Evolutionary conservation across 2,113 vertebrate genomes (phyloP).

Genomic region (Isichthys henryi): DNA sequence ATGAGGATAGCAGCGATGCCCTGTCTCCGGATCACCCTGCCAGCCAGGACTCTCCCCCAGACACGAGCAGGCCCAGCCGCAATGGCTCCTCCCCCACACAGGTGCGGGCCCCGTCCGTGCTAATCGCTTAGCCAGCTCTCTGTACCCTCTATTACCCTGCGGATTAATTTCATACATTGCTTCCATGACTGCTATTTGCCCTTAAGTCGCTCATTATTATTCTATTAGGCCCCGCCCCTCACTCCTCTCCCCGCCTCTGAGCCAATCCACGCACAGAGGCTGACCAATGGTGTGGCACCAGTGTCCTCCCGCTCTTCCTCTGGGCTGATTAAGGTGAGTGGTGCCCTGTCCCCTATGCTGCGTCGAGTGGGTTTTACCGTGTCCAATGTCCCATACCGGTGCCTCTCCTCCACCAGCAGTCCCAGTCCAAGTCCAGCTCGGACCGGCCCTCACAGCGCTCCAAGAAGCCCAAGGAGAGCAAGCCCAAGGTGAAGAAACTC

Average conservation of each 20-base stretch:
- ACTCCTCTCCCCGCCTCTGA: constrained; percentile 50
- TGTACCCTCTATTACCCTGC: background rate
- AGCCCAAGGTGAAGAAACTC: constrained; percentile 87
- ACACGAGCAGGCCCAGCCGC: constrained; percentile 21
- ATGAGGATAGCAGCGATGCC: constrained; percentile 86
- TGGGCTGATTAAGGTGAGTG: constrained; percentile 64
- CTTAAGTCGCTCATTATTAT: constrained; percentile 25
- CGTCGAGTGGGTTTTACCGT: background rate
- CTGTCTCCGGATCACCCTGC: constrained; percentile 70
- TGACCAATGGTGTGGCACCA: constrained; percentile 56
- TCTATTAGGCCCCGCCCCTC: constrained; percentile 51
- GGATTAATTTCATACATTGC: constrained; percentile 13
- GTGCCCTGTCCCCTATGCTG: background rate
- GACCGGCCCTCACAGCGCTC: constrained; percentile 57
- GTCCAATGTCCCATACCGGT: background rate
- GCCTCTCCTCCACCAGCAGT: constrained; percentile 18
- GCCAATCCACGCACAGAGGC: constrained; percentile 53
- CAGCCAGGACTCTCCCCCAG: constrained; percentile 62
- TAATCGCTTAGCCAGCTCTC: background rate
- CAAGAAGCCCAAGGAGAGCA: constrained; percentile 82
- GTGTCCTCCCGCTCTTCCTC: constrained; percentile 57
- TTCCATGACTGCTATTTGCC: constrained; percentile 23
- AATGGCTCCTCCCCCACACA: constrained; percentile 38
- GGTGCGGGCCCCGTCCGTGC: constrained; percentile 25
- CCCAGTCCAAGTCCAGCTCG: constrained; percentile 28